Base-by-base conservation (phyloP, 1,140 invertebrate genomes). In the Solenopsis invicta region DNA sequence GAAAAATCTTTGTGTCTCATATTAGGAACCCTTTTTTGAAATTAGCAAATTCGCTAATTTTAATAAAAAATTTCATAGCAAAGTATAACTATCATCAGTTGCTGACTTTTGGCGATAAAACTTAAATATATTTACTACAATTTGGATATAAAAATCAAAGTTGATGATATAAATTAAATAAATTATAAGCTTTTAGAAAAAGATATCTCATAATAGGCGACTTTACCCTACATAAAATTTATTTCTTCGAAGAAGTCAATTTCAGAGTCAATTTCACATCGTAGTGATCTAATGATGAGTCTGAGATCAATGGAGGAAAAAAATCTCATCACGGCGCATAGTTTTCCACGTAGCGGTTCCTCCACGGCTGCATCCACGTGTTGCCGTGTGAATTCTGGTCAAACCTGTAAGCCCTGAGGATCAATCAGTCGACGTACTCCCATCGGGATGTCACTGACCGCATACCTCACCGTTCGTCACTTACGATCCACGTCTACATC, bases 371-470 rank as follows among this genome's bases (percentile, higher is more conserved):
- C 84, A 90, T 85, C 72, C 77, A 59, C 69, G 67, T 66, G 86
- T 91, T 88, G 85, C 90, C 74, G 88, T 91, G 89, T 91, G 91
- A 93, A 94, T 94, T 94, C 94, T 91, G 91, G 94, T 94, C 92
- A 94, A 93, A 94, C 94, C 93, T 94, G 94, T 94, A 93, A 87
- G 88, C 89, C 64, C 81, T 41, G 66, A 82, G 54, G 88, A 87
- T 75, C 10, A 81, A 74, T 81, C 62, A 86, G 72, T 88, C 81
- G 82, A 86, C 89, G 74, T 85, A 67, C 76, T 29, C 41, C 48
- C 50, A 61, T 37, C 62, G 62, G 74, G 91, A 94, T 94, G 94
- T 94, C 94, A 94, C 90, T 94, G 93, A 94, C 93, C 94, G 92
- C 81, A 77, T 89, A 74, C 81, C 74, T 85, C 80, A 87, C 85